Evolutionary conservation across 2,113 vertebrate species (phyloP).

Genomic region (Vombatus ursinus): DNA sequence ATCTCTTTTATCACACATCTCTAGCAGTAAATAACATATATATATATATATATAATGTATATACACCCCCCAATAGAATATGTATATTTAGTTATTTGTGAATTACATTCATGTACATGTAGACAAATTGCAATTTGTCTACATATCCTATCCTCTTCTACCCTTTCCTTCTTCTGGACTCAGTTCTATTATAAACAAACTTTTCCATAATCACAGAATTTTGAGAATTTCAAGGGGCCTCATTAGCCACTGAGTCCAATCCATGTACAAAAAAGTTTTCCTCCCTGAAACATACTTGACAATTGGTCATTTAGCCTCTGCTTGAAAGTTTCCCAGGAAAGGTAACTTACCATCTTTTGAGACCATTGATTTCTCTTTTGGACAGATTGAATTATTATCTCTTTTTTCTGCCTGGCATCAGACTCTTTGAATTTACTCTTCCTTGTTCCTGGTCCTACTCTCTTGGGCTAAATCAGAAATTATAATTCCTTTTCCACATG

Average conservation of each 20-base stretch:
- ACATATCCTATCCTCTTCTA: neutral
- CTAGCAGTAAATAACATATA: too few species aligned
- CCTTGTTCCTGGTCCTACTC: neutral
- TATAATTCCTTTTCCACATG: neutral
- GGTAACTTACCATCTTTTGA: neutral
- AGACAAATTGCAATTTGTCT: too few species aligned
- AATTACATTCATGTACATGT: too few species aligned
- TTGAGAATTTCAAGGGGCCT: neutral
- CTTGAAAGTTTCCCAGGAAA: neutral
- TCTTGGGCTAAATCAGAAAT: neutral
- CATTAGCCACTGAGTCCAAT: neutral
- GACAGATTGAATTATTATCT: neutral
- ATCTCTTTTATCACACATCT: too few species aligned
- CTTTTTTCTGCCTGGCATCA: neutral
- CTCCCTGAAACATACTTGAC: neutral
- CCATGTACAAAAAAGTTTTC: neutral
- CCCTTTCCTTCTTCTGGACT: neutral
- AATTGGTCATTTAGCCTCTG: neutral
- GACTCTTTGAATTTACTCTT: neutral
- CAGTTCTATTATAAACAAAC: neutral
- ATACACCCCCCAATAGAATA: too few species aligned
- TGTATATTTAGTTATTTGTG: too few species aligned
- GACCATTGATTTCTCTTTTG: neutral
- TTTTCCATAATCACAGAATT: neutral
- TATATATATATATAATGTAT: too few species aligned